Evolutionary conservation across 2,888 invertebrate genomes (phyloP).

Genomic region (Galerucella pusilla): DNA sequence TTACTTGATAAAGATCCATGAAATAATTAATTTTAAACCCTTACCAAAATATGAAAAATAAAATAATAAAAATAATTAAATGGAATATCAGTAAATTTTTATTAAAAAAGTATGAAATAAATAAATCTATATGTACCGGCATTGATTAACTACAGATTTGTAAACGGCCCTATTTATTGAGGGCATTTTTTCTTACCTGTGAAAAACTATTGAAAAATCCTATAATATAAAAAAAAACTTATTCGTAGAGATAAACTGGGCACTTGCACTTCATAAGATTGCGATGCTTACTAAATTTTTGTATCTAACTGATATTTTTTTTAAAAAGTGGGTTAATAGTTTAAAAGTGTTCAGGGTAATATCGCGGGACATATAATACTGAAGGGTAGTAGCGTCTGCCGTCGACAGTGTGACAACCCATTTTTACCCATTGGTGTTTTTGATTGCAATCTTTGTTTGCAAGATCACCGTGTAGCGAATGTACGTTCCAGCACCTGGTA

Average conservation of each 20-base stretch:
- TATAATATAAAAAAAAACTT: neutral
- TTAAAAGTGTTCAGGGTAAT: slow-evolving; percentile 35
- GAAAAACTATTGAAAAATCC: neutral
- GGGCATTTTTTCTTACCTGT: slow-evolving; percentile 14
- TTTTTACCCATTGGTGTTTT: slow-evolving; percentile 60
- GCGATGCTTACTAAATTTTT: neutral
- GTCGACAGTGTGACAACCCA: slow-evolving; percentile 48
- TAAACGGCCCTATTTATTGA: neutral
- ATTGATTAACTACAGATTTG: neutral
- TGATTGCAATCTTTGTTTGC: slow-evolving; percentile 65
- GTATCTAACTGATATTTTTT: neutral
- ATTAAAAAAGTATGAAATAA: neutral
- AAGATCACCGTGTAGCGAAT: slow-evolving; percentile 62
- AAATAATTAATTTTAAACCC: too few species aligned
- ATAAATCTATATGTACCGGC: neutral
- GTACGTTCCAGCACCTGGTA: slow-evolving; percentile 60
- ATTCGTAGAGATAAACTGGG: neutral
- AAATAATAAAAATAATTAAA: too few species aligned
- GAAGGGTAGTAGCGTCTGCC: slow-evolving; percentile 40
- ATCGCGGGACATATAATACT: slow-evolving; percentile 38
- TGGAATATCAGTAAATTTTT: too few species aligned
- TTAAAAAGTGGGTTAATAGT: slow-evolving; percentile 30
- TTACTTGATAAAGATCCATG: too few species aligned
- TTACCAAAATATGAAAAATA: too few species aligned
- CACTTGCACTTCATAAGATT: slow-evolving; percentile 14